A percentile compares a stretch with the other conserved stretches of the same genome.
These are phyloP conservation scores for Abramis brama DNA, from an alignment of 2,113 vertebrate genomes.

Conservation along the genomic window DNA sequence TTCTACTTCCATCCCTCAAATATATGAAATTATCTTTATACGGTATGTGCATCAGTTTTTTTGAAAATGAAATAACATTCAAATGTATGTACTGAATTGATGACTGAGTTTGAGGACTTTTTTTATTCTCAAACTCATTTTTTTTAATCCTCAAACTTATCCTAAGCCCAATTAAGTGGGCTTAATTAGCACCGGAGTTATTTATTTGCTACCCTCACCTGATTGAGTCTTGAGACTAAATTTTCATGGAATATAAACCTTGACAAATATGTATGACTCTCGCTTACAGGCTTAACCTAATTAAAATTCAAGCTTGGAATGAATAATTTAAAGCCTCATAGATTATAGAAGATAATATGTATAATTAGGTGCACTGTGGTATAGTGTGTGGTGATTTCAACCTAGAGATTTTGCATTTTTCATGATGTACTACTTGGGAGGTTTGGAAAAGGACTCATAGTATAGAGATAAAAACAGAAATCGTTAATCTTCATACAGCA, in stretches of 20 bases:
- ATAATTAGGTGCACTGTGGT: neutral
- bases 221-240: neutral
- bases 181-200: neutral
- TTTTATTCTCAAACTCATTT: too few species aligned
- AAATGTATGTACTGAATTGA: neutral
- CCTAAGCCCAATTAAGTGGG: too few species aligned
- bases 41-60: neutral
- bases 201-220: neutral
- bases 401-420: neutral
- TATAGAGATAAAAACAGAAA: neutral
- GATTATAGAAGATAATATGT: slow-evolving; percentile 26
- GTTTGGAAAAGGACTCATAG: neutral
- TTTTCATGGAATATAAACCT: neutral
- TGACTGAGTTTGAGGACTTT: neutral
- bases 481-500: neutral
- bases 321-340: slow-evolving; percentile 24
- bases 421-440: neutral
- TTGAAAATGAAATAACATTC: neutral
- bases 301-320: slow-evolving; percentile 16
- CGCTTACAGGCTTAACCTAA: neutral
- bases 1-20: slow-evolving; percentile 16
- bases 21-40: neutral
- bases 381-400: neutral
- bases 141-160: too few species aligned
- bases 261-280: slow-evolving; percentile 13